A percentile compares a stretch with the other conserved stretches of the same genome.
Evolutionary conservation across 2,113 vertebrate species (phyloP).

Genomic region (Hemibagrus wyckioides): DNA sequence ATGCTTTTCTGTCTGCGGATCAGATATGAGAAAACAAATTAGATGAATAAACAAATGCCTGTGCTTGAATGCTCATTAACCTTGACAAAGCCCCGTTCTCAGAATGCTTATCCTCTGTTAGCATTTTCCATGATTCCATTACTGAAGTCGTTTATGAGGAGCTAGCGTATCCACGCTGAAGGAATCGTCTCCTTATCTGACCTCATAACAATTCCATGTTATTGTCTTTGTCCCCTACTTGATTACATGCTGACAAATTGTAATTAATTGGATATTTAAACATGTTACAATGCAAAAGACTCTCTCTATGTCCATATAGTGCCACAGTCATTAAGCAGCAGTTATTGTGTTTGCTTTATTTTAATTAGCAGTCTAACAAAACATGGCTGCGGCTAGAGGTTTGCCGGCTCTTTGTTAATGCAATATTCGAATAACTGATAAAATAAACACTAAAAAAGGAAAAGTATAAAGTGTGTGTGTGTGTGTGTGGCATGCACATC

Average conservation of each 20-base stretch:
- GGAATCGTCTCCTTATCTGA: constrained; percentile 47
- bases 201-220: constrained; percentile 48
- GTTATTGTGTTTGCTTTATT: constrained; percentile 59
- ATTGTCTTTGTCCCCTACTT: constrained; percentile 46
- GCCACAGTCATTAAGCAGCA: constrained; percentile 53
- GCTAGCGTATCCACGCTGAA: constrained; percentile 6
- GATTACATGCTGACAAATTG: constrained; percentile 55
- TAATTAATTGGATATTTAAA: constrained; percentile 59
- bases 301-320: constrained; percentile 37
- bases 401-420: constrained; percentile 50
- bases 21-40: constrained; percentile 34
- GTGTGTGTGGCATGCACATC: constrained; percentile 46
- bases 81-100: constrained; percentile 24
- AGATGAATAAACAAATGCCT: constrained; percentile 26
- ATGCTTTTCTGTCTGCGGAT: constrained; percentile 10
- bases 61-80: constrained; percentile 17
- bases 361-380: constrained; percentile 52
- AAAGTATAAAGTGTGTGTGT: constrained; percentile 18
- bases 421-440: constrained; percentile 45
- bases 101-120: constrained; percentile 26
- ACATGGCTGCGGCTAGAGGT: constrained; percentile 23
- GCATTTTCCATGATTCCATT: constrained; percentile 21
- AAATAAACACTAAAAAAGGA: constrained; percentile 49
- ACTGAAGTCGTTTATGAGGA: constrained; percentile 24
- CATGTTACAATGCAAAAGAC: constrained; percentile 42